These are phyloP conservation scores for Bradypus variegatus DNA, from an alignment of 2,797 vertebrate species.

Conservation along the genomic window DNA sequence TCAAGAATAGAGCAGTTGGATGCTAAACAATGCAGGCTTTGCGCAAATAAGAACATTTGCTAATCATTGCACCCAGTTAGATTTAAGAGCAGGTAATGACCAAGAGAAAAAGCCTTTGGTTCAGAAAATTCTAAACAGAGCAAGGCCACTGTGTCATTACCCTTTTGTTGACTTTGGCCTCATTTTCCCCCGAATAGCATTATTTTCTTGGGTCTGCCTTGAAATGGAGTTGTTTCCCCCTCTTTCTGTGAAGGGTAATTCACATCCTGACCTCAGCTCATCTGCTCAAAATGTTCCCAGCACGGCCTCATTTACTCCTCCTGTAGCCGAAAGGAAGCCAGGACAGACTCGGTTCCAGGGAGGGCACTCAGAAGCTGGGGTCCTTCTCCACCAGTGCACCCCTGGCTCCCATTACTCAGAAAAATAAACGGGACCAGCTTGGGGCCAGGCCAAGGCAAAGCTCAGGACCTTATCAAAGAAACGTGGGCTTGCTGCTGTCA, in stretches of 20 bases:
- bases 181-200: constrained; percentile 35
- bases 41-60: constrained; percentile 10
- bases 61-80: not conserved
- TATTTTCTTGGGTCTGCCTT: constrained; percentile 48
- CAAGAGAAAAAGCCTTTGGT: constrained; percentile 5
- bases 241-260: not conserved
- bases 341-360: not conserved
- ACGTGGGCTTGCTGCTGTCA: not conserved
- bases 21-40: not conserved
- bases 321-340: not conserved
- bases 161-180: constrained; percentile 43
- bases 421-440: not conserved
- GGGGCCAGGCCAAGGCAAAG: not conserved
- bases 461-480: not conserved
- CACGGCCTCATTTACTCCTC: not conserved
- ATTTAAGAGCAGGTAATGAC: constrained; percentile 36
- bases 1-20: not conserved
- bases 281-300: constrained; percentile 49
- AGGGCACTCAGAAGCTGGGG: not conserved
- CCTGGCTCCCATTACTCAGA: not conserved
- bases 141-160: not conserved
- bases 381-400: not conserved
- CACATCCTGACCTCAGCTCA: constrained; percentile 11
- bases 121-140: not conserved
- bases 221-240: constrained; percentile 26